Evolutionary conservation across 2,113 vertebrate genomes (phyloP), one percentile per base, ranked within the genome.

Genomic region (Ancistrus triradiatus): DNA sequence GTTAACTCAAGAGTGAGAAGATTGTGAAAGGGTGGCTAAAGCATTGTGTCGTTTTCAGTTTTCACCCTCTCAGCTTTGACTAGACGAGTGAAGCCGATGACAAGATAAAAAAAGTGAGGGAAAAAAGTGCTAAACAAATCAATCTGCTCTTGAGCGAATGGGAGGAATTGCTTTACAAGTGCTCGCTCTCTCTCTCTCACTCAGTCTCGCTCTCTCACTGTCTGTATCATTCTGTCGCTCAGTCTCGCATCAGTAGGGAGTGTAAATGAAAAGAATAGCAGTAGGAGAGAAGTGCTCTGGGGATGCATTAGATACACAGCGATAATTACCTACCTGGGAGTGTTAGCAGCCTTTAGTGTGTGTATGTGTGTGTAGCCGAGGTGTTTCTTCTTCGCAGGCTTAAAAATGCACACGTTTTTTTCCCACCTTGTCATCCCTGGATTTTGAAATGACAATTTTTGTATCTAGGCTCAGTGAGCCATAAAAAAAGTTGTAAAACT

Each of bases 261-360:
- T 86, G 84, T 78, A 86, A 88, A 88, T 85, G 81, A 86, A 80
- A 69, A 74, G 70, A 70, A 73, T 68, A 73, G 65, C 75, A 70
- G 80, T 78, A 76, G 71, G 81, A 37, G 13, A 64, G 40, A 60
- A 22, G 48, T 42, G 62, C 48, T 65, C 17, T 52, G 40, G 55
- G 51, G 48, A 60, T 15, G 42, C 55, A 59, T 65, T 65, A 48
- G 47, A 53, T 55, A 43, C 47, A 40, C 47, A 53, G 68, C 14
- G 37, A 68, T 55, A 65, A 70, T 70, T 48, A 65, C 50, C 44
- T 55, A 14, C 28, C 63, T 28, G 31, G 17, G 46, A 51, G 62
- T 66, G 62, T 65, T 59, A 47, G 55, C 27, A 65, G 63, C 44
- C 48, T 42, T 53, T 38, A 9, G 10, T 52, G 47, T 31, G 0